Percentiles rank a stretch among this genome's conserved stretches.
phyloP scores from a whole-genome alignment of 2,797 vertebrate genomes.

The Paratrypauchen microcephalus region DNA sequence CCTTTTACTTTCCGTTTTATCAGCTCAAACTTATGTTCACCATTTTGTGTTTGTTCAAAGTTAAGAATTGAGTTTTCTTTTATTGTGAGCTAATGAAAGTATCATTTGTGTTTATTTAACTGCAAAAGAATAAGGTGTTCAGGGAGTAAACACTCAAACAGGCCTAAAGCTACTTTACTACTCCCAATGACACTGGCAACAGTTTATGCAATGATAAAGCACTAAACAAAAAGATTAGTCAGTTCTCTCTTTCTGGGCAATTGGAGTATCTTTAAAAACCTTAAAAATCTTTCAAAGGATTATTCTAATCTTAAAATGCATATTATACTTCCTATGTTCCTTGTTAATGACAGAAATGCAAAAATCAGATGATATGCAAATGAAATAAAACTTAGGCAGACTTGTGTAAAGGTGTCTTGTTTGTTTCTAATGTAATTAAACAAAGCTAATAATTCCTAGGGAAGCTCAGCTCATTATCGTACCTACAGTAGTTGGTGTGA shows the following conservation, averaged over 20 bases:
- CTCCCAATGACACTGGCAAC: constrained; percentile 6
- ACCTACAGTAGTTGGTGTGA: constrained; percentile 41
- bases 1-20: constrained; percentile 55
- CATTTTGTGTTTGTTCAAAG: constrained; percentile 27
- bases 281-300: not conserved
- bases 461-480: constrained; percentile 69
- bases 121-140: constrained; percentile 7
- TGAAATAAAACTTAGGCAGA: not conserved
- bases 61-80: constrained; percentile 37
- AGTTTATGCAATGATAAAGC: constrained; percentile 10
- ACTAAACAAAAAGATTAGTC: constrained; percentile 5
- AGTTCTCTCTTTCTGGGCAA: not conserved
- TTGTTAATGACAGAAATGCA: not conserved
- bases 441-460: constrained; percentile 66
- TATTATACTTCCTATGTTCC: not conserved
- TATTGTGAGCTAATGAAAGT: constrained; percentile 32
- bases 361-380: not conserved
- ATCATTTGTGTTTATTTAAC: constrained; percentile 20
- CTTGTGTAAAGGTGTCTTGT: constrained; percentile 30
- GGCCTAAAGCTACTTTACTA: not conserved
- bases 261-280: not conserved
- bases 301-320: not conserved
- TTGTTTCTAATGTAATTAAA: constrained; percentile 72
- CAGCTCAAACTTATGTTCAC: constrained; percentile 42
- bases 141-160: not conserved